phyloP scores from a whole-genome alignment of 1,140 invertebrate species.

The Drosophila subpulchrella region DNA sequence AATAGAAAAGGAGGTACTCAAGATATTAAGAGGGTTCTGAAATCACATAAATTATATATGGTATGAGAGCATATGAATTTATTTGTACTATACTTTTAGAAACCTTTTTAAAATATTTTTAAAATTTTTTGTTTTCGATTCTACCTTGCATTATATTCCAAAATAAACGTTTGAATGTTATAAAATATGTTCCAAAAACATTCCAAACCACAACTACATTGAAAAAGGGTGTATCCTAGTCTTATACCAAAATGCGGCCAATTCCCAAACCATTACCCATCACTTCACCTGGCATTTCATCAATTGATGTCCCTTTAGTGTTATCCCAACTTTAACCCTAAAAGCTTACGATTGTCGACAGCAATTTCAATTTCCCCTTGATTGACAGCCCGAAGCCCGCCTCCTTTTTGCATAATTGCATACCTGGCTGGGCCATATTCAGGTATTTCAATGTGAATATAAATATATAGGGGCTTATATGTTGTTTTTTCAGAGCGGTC shows the following conservation, averaged over 20 bases:
- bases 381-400: slow-evolving; percentile 44
- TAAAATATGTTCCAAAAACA: no score
- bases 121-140: not conserved
- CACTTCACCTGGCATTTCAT: slow-evolving; percentile 25
- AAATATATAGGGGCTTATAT: slow-evolving; percentile 10
- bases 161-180: no score
- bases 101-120: no score
- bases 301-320: slow-evolving; percentile 47
- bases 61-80: no score
- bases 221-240: not conserved
- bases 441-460: slow-evolving; percentile 5
- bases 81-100: no score
- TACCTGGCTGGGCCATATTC: slow-evolving; percentile 23
- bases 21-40: no score
- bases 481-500: slow-evolving; percentile 4
- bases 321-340: slow-evolving; percentile 68
- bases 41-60: no score
- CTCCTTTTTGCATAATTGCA: slow-evolving; percentile 69
- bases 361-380: slow-evolving; percentile 70
- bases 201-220: no score
- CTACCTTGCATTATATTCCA: no score
- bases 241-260: not conserved
- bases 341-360: slow-evolving; percentile 63
- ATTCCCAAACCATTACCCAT: slow-evolving; percentile 4
- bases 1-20: no score